Conservation (phyloP, 2,888 invertebrate genomes). For the Drosophila rubida region DNA sequence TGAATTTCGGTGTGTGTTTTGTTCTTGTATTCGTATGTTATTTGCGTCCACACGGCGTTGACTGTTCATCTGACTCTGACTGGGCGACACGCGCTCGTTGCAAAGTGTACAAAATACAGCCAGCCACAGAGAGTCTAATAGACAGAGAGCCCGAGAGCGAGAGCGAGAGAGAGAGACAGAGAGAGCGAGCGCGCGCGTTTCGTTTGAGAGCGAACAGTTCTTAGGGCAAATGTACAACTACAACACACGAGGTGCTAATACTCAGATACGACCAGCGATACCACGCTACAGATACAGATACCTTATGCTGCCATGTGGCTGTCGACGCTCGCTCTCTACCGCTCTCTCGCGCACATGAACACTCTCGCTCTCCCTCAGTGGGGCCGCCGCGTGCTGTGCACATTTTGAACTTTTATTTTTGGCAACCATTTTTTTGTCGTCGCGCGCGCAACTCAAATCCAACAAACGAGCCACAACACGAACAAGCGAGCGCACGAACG, state of each 20-base stretch:
- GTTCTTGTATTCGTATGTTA: constrained; percentile 34
- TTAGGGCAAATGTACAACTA: constrained; percentile 50
- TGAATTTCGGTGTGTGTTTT: constrained; percentile 26
- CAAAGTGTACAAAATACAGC: constrained; percentile 60
- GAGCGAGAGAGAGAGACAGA: constrained; percentile 16
- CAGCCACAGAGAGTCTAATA: constrained; percentile 24
- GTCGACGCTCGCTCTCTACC: constrained; percentile 28
- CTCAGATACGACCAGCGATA: constrained; percentile 16
- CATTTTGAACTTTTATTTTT: constrained; percentile 66
- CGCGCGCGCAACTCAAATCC: constrained; percentile 69
- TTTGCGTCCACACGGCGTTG: constrained; percentile 58
- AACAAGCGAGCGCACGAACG: constrained; percentile 3
- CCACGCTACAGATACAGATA: constrained; percentile 34
- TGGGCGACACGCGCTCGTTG: constrained; percentile 61
- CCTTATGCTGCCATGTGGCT: constrained; percentile 21
- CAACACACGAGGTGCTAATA: constrained; percentile 27
- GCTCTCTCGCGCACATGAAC: background rate
- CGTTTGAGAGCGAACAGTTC: constrained; percentile 38
- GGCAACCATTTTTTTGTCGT: constrained; percentile 59
- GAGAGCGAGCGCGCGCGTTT: constrained; percentile 19
- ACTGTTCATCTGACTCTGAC: constrained; percentile 65
- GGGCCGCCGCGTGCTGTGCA: constrained; percentile 59
- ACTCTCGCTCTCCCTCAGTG: constrained; percentile 5
- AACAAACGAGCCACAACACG: constrained; percentile 14
- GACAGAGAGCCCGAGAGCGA: constrained; percentile 16